Conservation (phyloP, 2,113 vertebrate genomes). For the Dendrocopos noguchii region DNA sequence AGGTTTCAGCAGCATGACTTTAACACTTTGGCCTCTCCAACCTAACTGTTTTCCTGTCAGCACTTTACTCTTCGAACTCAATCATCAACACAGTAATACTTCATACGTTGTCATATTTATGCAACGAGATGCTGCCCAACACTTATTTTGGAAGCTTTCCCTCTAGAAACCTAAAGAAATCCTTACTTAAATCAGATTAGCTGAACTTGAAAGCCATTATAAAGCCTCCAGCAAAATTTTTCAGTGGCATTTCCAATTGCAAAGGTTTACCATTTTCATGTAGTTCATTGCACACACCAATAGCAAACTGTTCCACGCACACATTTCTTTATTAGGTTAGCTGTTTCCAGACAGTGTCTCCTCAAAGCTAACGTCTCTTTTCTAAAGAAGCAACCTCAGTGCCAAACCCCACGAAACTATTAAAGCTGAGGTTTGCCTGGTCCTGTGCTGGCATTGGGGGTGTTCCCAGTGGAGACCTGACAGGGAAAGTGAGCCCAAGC, state of each 20-base stretch:
- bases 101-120: not conserved
- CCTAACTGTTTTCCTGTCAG: not conserved
- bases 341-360: not conserved
- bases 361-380: not conserved
- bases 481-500: not conserved
- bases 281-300: not conserved
- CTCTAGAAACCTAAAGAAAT: not conserved
- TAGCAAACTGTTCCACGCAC: not conserved
- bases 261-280: not conserved
- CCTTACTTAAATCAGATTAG: not conserved
- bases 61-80: not conserved
- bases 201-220: not conserved
- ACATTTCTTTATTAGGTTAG: not conserved
- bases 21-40: not conserved
- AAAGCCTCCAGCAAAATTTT: not conserved
- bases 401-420: not conserved
- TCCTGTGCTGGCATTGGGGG: not conserved
- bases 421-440: not conserved
- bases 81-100: not conserved
- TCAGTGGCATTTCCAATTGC: not conserved
- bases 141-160: not conserved
- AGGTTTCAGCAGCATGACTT: not conserved
- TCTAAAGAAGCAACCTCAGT: not conserved
- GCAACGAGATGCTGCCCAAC: not conserved
- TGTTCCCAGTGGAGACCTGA: not conserved